Evolutionary conservation across 1,140 invertebrate genomes (phyloP), one percentile per base, ranked within the genome.

Genomic region (Octopus bimaculoides): DNA sequence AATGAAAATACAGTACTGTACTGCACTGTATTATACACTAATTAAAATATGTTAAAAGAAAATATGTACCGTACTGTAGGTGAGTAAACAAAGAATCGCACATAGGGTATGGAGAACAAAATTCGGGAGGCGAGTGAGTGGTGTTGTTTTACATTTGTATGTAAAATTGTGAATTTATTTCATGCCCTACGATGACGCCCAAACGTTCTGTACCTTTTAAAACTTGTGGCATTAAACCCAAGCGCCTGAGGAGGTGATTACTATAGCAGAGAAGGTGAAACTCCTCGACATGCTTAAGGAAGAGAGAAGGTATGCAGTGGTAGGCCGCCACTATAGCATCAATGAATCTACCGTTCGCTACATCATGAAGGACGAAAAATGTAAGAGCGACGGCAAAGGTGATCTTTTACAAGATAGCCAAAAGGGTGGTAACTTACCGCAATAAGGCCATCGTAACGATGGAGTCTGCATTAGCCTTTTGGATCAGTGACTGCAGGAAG

Each of bases 341-440:
- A 66, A 66, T 66, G 61, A 66, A 66, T 66, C 61, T 66, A 66
- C 61, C 12, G 61, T 66, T n/a, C 61, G 61, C n/a, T 66, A 66
- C n/a, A 66, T 66, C n/a, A 66, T 14, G 2, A n/a, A 66, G 61
- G 61, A 14, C 61, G 61, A 66, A n/a, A n/a, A 66, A 66, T 66
- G 3, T 66, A 66, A n/a, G 61, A n/a, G 61, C 61, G 61, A 66
- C 61, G n/a, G 61, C 2, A 66, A n/a, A 66, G 3, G n/a, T 66
- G 12, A 14, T 3, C 3, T 66, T 66, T 66, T 14, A 66, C 61
- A 12, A 66, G 61, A 66, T 12, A 66, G 61, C 61, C 1, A 66
- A 66, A 66, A 66, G 61, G 61, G 61, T 66, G 61, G 1, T 66
- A 66, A 66, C 61, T 66, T 66, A 12, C 61, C 3, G 61, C 61